Base-by-base conservation (phyloP, 2,797 vertebrate species). In the Sarcophilus harrisii region DNA sequence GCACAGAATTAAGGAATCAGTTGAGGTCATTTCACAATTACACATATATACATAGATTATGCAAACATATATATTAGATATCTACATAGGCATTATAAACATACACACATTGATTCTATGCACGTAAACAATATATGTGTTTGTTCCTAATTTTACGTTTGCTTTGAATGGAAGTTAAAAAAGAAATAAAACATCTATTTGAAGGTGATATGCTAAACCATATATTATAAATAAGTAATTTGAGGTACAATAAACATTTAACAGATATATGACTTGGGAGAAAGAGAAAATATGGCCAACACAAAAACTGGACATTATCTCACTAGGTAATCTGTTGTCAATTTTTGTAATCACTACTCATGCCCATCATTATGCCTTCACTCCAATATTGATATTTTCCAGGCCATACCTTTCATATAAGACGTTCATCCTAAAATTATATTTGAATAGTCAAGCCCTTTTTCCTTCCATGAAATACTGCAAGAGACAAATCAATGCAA, bases 381-480 rank as follows among this genome's bases (percentile, higher is more conserved):
- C 2, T 57, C 55, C 9, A 4, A 57, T 57, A 57, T 57, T 57
- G 55, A 57, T 57, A 57, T 57, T 5, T 57, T 3, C 55, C 55
- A 57, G 57, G 55, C 55, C 4, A 57, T 58, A 57, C 4, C 0
- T 58, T 27, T 52, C 30, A 29, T 30, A 62, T 1, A 54, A 4
- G 16, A 28, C 0, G 10, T 30, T 9, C 24, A 29, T 24, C 54
- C 18, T 1, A 81, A 38, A 12, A 45, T 45, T 55, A 29, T 58
- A 13, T 11, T 57, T 57, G 57, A 57, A 59, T 1, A n/a, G 24
- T 10, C 13, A 16, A 6, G 57, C 2, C 58, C 10, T 9, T 16
- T 24, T 59, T 12, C 1, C 0, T n/a, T n/a, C n/a, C 5, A 0
- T 21, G 4, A 90, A 11, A 1, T 0, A 14, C 27, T 45, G 45